Conservation (phyloP, 2,113 vertebrate genomes). For the Columba livia region DNA sequence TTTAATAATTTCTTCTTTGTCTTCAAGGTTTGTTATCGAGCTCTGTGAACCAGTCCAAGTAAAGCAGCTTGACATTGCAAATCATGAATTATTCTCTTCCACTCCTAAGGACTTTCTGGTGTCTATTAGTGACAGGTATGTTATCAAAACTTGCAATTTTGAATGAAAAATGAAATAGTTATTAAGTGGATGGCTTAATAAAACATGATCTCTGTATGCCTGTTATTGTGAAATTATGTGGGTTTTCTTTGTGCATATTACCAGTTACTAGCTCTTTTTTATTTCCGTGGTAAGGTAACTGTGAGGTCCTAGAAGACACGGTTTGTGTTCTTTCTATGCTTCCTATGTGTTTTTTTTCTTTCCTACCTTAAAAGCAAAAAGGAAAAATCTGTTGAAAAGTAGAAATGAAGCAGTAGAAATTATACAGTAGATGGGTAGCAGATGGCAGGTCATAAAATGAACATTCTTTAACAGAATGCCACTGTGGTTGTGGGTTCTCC, state of each 20-base stretch:
- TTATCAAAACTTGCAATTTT: neutral
- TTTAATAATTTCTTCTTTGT: neutral
- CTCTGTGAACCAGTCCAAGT: slow-evolving; percentile 99
- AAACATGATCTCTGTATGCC: neutral
- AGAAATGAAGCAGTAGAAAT: neutral
- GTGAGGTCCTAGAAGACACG: neutral
- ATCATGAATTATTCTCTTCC: slow-evolving; percentile 98
- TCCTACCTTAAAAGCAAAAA: neutral
- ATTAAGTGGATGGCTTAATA: neutral
- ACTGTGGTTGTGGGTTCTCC: neutral
- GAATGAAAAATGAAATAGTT: neutral
- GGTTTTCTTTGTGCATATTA: neutral
- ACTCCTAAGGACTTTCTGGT: slow-evolving; percentile 97
- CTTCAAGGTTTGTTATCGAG: slow-evolving; percentile 95
- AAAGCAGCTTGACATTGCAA: slow-evolving; percentile 97
- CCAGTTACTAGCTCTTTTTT: neutral
- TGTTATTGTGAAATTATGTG: neutral
- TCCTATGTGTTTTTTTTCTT: neutral
- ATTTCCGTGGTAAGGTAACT: neutral
- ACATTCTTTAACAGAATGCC: neutral
- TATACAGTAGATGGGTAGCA: neutral
- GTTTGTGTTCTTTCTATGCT: neutral
- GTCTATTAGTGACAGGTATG: slow-evolving; percentile 97
- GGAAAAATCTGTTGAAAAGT: neutral
- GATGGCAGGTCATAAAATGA: neutral